These are phyloP conservation scores for Erynnis tages DNA, from an alignment of 2,888 invertebrate species.

Conservation along the genomic window DNA sequence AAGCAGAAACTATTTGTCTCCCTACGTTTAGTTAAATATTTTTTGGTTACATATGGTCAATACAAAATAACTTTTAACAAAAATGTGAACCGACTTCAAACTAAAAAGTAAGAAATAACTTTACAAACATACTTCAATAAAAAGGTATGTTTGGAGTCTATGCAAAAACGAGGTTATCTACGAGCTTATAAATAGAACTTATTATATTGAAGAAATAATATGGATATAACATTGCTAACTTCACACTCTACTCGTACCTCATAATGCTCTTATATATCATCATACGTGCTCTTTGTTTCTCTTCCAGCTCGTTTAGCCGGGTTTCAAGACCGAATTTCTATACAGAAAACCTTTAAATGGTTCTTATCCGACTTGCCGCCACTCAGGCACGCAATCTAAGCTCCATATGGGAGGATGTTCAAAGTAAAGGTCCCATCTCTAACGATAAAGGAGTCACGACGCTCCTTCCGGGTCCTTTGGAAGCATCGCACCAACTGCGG, in stretches of 20 bases:
- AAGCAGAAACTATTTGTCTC: neutral
- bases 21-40: neutral
- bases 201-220: too few species aligned
- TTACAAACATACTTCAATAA: too few species aligned
- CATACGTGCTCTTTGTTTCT: neutral
- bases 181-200: too few species aligned
- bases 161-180: too few species aligned
- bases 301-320: too few species aligned
- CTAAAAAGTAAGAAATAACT: too few species aligned
- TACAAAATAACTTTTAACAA: too few species aligned
- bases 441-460: constrained; percentile 56
- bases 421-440: constrained; percentile 24
- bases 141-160: too few species aligned
- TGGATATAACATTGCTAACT: too few species aligned
- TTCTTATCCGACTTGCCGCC: constrained; percentile 4
- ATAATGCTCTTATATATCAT: neutral
- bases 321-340: neutral
- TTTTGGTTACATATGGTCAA: too few species aligned
- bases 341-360: constrained; percentile 9
- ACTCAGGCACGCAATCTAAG: constrained; percentile 7
- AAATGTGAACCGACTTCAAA: too few species aligned
- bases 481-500: constrained; percentile 31
- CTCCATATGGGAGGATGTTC: constrained; percentile 23
- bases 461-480: constrained; percentile 48
- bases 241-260: too few species aligned